Evolutionary conservation across 2,113 vertebrate species (phyloP), one percentile per base, ranked within the genome.

Genomic region (Mohoua ochrocephala): DNA sequence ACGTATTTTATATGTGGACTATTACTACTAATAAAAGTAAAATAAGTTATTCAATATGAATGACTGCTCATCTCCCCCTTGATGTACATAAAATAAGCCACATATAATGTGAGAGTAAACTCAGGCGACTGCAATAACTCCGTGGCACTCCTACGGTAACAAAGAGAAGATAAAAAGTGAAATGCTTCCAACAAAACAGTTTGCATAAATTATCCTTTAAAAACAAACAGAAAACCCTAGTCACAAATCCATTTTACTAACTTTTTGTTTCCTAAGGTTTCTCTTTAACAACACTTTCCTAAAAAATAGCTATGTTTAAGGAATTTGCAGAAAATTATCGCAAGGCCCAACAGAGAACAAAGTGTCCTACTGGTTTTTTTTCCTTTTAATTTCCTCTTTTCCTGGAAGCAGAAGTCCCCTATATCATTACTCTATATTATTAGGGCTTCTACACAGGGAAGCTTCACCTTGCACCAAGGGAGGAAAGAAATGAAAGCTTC

Each of bases 21-120:
- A 78, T 64, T 86, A 75, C 56, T 84, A 74, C 17, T 84, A 85
- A 93, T 42, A 86, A 93, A 96, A 97, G 77, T 87, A 85, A 96
- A 83, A 21, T 65, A 75, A 88, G 49, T 61, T 91, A 96, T 96
- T 96, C 93, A 96, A 90, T 95, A 91, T 95, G 96, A 97, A 96
- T 94, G 95, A 94, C n/a, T 90, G 82, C 68, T 95, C 56, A 73
- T 85, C 82, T 96, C 75, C 75, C 70, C 57, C 65, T 89, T 71
- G 35, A 92, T 65, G 64, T 74, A 93, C 47, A 93, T 17, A 90
- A 90, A 93, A 83, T 31, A 96, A 87, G 59, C 37, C 42, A 93
- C 59, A 41, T 63, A 50, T 39, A 67, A 53, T 22, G 26, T 28
- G 44, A 93, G 54, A 44, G 56, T 45, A 69, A 96, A 87, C 57